A percentile compares a stretch with the other conserved stretches of the same genome.
Evolutionary conservation across 2,797 vertebrate genomes (phyloP).

Genomic region (Ara ararauna): DNA sequence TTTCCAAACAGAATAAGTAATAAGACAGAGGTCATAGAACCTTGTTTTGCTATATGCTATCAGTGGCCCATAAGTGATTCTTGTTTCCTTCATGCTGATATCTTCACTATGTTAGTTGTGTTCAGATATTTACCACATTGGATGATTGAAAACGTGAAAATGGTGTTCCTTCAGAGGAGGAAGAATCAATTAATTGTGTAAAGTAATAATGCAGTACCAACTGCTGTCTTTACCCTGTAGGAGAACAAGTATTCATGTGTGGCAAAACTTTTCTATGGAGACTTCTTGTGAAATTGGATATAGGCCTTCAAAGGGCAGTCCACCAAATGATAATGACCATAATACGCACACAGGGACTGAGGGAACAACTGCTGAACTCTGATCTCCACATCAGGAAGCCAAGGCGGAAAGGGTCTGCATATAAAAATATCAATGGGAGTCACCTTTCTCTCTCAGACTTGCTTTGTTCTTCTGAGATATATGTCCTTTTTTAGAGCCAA

Average conservation of each 20-base stretch:
- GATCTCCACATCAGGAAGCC: neutral
- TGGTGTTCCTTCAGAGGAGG: neutral
- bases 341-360: neutral
- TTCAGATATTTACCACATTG: neutral
- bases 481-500: neutral
- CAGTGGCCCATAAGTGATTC: neutral
- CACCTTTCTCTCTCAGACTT: neutral
- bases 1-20: neutral
- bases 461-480: neutral
- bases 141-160: neutral
- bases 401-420: neutral
- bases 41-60: neutral
- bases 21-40: neutral
- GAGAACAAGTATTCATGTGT: neutral
- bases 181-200: neutral
- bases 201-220: neutral
- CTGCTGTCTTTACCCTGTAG: neutral
- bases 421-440: neutral
- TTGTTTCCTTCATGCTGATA: neutral
- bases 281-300: neutral
- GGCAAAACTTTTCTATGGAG: neutral
- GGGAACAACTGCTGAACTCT: neutral
- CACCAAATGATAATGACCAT: neutral
- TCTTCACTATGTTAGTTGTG: neutral
- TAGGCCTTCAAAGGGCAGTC: neutral